Evolutionary conservation across 2,113 vertebrate genomes (phyloP).

Genomic region (Amazona guildingii): DNA sequence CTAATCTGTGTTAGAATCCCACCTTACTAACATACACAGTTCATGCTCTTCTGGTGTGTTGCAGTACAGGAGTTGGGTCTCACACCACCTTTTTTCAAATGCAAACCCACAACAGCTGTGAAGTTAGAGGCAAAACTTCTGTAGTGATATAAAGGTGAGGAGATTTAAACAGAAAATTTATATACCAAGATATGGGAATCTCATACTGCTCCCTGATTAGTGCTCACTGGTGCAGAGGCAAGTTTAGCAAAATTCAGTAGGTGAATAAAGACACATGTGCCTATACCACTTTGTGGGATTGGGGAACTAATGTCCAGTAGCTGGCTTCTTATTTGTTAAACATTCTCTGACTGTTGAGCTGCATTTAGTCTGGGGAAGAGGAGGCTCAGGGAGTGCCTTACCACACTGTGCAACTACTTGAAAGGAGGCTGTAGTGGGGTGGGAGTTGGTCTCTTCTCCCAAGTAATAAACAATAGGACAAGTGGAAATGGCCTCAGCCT

Average conservation of each 20-base stretch:
- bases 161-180: not conserved
- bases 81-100: too few relatives aligned
- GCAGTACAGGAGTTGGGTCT: not conserved
- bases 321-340: not conserved
- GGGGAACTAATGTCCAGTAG: too few relatives aligned
- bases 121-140: not conserved
- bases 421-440: not conserved
- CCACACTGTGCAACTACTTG: not conserved
- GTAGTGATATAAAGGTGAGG: not conserved
- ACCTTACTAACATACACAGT: accelerated
- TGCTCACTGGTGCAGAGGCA: not conserved
- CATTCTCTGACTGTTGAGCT: not conserved
- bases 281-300: not conserved
- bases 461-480: not conserved
- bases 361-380: not conserved
- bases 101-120: not conserved
- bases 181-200: not conserved
- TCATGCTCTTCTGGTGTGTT: too few relatives aligned
- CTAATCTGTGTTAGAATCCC: not conserved
- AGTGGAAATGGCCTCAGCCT: not conserved
- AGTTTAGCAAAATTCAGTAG: not conserved
- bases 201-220: too few relatives aligned
- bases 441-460: not conserved
- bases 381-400: not conserved
- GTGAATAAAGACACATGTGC: not conserved